These are phyloP conservation scores for Ptychochromis oligacanthus DNA, from an alignment of 2,113 vertebrate species.

Conservation along the genomic window DNA sequence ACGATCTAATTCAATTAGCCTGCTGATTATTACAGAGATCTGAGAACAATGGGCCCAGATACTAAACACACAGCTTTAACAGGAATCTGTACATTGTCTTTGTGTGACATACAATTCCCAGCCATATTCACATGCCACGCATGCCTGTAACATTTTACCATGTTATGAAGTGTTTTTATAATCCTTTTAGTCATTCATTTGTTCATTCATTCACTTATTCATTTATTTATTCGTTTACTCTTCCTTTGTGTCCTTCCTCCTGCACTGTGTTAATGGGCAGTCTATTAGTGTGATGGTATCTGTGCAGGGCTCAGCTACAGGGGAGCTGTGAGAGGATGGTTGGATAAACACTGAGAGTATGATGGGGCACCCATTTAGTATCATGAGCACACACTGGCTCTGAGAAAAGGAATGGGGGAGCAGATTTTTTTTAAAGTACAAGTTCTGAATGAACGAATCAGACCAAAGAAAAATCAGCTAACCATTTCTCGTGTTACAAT, in stretches of 20 bases:
- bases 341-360: constrained; percentile 9
- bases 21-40: constrained; percentile 37
- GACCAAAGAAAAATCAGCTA: not conserved
- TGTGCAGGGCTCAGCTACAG: not conserved
- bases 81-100: constrained; percentile 17
- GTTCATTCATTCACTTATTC: constrained; percentile 39
- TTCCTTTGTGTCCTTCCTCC: constrained; percentile 19
- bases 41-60: constrained; percentile 44
- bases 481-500: constrained; percentile 3
- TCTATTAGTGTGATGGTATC: constrained; percentile 51
- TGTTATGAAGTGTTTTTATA: not conserved
- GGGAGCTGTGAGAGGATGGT: constrained; percentile 32
- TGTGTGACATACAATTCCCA: not conserved
- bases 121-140: not conserved
- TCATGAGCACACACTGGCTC: not conserved
- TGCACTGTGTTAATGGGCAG: constrained; percentile 24
- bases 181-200: not conserved
- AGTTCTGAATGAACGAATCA: constrained; percentile 34
- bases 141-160: not conserved
- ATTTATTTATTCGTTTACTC: constrained; percentile 4
- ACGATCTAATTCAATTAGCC: constrained; percentile 59
- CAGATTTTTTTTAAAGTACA: constrained; percentile 28
- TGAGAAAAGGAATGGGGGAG: constrained; percentile 1
- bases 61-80: constrained; percentile 42
- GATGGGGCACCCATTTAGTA: constrained; percentile 16